A percentile compares a stretch with the other conserved stretches of the same genome.
phyloP scores from a whole-genome alignment of 1,140 invertebrate species.

The Cherax destructor region DNA sequence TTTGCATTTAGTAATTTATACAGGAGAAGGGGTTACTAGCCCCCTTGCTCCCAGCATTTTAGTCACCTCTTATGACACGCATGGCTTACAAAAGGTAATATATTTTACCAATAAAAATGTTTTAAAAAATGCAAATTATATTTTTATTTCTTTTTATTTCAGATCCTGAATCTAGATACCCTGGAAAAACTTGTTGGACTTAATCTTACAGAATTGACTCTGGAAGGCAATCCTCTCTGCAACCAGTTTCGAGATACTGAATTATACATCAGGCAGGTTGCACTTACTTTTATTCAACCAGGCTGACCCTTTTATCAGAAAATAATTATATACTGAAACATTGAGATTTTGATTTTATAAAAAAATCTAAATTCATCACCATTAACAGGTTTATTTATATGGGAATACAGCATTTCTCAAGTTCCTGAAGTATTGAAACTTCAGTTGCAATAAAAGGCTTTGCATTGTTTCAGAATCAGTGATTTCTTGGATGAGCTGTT shows the following conservation, averaged over 20 bases:
- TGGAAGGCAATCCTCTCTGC: slow-evolving; percentile 89
- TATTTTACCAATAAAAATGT: background rate
- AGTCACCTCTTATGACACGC: too few species aligned
- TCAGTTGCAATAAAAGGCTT: background rate
- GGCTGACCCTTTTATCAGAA: background rate
- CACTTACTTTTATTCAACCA: slow-evolving; percentile 25
- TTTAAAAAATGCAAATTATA: background rate
- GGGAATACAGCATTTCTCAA: background rate
- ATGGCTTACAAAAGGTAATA: background rate
- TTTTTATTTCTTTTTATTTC: slow-evolving; percentile 73
- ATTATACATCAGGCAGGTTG: slow-evolving; percentile 89
- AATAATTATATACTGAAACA: too few species aligned
- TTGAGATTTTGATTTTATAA: too few species aligned
- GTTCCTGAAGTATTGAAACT: background rate
- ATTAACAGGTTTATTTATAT: too few species aligned
- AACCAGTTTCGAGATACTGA: slow-evolving; percentile 85
- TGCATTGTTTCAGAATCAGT: background rate
- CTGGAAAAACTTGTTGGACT: slow-evolving; percentile 84
- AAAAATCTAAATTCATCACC: too few species aligned
- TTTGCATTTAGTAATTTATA: too few species aligned
- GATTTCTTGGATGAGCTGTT: background rate
- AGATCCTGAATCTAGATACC: slow-evolving; percentile 84
- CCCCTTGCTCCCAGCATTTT: too few species aligned
- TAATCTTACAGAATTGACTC: slow-evolving; percentile 83
- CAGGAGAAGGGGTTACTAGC: too few species aligned